Base-by-base conservation (phyloP, 1,140 invertebrate species). In the Bombus picipes region DNA sequence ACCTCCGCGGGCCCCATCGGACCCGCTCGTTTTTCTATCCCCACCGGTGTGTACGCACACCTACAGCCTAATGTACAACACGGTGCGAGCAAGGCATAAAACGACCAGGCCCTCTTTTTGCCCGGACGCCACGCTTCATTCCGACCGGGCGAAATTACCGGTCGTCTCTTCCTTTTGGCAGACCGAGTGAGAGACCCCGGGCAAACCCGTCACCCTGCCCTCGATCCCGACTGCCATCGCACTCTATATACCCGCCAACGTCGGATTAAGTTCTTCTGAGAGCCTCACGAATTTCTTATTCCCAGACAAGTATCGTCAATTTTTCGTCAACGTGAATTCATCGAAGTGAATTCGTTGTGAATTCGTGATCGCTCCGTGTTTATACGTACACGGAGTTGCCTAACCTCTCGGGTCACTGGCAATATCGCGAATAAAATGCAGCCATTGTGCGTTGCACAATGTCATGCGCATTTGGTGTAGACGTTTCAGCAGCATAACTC, bases 31-130 rank as follows among this genome's bases (percentile, higher is more conserved):
- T 62, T 83, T 73, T 87, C 74, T 82, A 84, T 66, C 59, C 65
- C 71, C 72, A 62, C 70, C 72, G 68, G 89, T 80, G 86, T 77
- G 79, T 87, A 87, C 86, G 87, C 86, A 89, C 75, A 71, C 41
- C 86, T 86, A 87, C 65, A 81, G 81, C 82, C 59, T 90, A 90
- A 90, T 90, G 89, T 82, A 87, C 89, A 90, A 90, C 86, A 90
- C 87, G 86, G 88, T 87, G 85, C 88, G 88, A 85, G 86, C 88
- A 89, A 84, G 80, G 80, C 85, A 90, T 89, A 87, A 89, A 90
- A 87, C 88, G 88, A 79, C 84, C 39, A 57, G 62, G 70, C 18
- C 80, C 65, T 37, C 70, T 87, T 90, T 87, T 90, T 85, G 73
- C 81, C 75, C 41, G 32, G 62, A 89, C 79, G 86, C 82, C 79